These are phyloP conservation scores for Patella depressa DNA, from an alignment of 2,888 invertebrate species.

Conservation along the genomic window DNA sequence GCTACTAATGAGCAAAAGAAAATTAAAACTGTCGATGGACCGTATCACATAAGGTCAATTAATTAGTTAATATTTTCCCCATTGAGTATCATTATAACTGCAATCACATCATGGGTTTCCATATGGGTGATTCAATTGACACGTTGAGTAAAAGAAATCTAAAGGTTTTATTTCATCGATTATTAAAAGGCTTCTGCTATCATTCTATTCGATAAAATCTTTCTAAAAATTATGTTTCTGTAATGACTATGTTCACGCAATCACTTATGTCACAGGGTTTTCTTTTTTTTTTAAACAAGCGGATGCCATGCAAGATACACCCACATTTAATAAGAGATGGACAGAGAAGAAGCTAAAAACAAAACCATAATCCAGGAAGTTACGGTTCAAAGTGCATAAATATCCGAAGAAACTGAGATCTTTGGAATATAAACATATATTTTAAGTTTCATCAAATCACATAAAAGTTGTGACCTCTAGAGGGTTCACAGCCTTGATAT, in stretches of 20 bases:
- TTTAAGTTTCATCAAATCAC: too few species aligned
- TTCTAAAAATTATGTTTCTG: not conserved
- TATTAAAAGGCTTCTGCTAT: conserved; percentile 1
- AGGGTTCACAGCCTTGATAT: too few species aligned
- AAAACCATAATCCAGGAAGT: too few species aligned
- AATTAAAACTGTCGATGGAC: not conserved
- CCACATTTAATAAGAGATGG: too few species aligned
- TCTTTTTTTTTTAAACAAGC: too few species aligned
- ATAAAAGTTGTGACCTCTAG: too few species aligned
- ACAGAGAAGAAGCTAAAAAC: too few species aligned
- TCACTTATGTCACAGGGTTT: not conserved
- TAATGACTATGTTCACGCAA: conserved; percentile 5
- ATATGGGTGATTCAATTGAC: not conserved
- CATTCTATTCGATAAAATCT: not conserved
- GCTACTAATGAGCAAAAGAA: not conserved
- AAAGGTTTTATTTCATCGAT: not conserved
- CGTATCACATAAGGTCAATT: conserved; percentile 1
- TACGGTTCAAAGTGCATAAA: too few species aligned
- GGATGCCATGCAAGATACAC: too few species aligned
- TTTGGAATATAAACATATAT: too few species aligned
- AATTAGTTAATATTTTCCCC: conserved; percentile 9
- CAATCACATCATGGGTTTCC: not conserved
- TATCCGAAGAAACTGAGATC: too few species aligned
- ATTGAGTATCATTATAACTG: not conserved
- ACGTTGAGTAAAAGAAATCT: not conserved